These are phyloP conservation scores for Lepidocyrtinus sp. DNA, from an alignment of 2,888 invertebrate genomes.

Conservation along the genomic window DNA sequence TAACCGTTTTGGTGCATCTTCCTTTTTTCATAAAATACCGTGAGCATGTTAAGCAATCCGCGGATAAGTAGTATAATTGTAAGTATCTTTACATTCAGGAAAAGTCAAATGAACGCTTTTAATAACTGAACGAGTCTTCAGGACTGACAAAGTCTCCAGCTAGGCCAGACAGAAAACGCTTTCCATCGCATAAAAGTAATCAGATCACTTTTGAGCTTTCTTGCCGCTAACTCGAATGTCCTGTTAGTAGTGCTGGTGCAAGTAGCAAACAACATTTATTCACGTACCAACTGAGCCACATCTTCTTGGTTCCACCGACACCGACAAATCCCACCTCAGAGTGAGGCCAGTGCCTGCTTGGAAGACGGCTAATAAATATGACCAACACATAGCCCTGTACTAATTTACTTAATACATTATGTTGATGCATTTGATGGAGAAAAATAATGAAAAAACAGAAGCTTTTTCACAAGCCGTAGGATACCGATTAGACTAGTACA, in stretches of 20 bases:
- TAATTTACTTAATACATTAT: slow-evolving; percentile 50
- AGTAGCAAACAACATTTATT: slow-evolving; percentile 43
- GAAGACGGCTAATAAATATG: slow-evolving; percentile 55
- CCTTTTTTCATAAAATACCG: not conserved
- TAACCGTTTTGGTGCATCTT: not conserved
- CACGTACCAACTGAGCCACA: slow-evolving; percentile 41
- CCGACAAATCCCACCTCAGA: slow-evolving; percentile 55
- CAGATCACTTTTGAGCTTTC: slow-evolving; percentile 59
- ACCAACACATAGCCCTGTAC: slow-evolving; percentile 37
- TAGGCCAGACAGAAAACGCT: slow-evolving; percentile 58
- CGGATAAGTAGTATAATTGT: slow-evolving; percentile 4
- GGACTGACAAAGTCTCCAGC: slow-evolving; percentile 52
- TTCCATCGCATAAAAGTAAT: slow-evolving; percentile 51
- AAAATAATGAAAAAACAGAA: slow-evolving; percentile 32
- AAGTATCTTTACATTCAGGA: not conserved
- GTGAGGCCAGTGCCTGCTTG: slow-evolving; percentile 48
- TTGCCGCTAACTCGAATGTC: slow-evolving; percentile 39
- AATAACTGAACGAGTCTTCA: not conserved
- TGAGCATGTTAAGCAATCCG: not conserved
- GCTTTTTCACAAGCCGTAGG: slow-evolving; percentile 33
- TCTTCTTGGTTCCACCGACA: slow-evolving; percentile 39
- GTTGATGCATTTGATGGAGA: not conserved
- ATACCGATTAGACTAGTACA: too few relatives aligned
- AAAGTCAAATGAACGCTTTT: not conserved
- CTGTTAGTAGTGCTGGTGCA: not conserved